phyloP scores from a whole-genome alignment of 2,888 invertebrate genomes.

The Crocallis elinguaria region DNA sequence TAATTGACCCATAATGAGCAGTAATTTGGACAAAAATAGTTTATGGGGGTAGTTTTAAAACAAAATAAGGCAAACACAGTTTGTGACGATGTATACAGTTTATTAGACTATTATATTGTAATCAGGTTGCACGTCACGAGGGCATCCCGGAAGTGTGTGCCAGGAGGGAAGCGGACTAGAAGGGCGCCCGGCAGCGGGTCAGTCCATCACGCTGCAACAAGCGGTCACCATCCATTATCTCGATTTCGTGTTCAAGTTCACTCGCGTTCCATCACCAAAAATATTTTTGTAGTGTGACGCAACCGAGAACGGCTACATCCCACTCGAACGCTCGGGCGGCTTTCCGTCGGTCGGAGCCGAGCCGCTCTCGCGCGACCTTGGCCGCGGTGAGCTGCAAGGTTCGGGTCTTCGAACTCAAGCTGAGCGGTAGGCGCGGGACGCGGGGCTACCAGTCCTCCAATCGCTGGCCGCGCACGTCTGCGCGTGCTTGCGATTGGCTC shows the following conservation, averaged over 20 bases:
- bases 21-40: no score
- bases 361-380: conserved; percentile 87
- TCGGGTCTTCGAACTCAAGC: conserved; percentile 90
- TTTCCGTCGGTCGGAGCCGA: conserved; percentile 75
- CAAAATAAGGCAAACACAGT: no score
- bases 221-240: conserved; percentile 79
- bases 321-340: conserved; percentile 65
- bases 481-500: conserved; percentile 81
- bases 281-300: conserved; percentile 84
- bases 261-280: conserved; percentile 83
- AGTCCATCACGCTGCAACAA: conserved; percentile 76
- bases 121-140: conserved; percentile 1
- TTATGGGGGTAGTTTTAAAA: no score
- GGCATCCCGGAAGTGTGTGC: conserved; percentile 57
- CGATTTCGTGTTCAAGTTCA: conserved; percentile 83
- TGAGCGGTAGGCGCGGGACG: conserved; percentile 67
- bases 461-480: conserved; percentile 72
- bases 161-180: conserved; percentile 59
- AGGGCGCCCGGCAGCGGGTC: conserved; percentile 68
- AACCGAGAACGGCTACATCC: conserved; percentile 72
- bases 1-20: no score
- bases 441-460: conserved; percentile 73
- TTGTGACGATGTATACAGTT: no score
- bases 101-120: neutral
- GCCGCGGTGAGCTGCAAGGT: conserved; percentile 95